Base-by-base conservation (phyloP, 2,797 vertebrate species). In the Siniperca obscura region DNA sequence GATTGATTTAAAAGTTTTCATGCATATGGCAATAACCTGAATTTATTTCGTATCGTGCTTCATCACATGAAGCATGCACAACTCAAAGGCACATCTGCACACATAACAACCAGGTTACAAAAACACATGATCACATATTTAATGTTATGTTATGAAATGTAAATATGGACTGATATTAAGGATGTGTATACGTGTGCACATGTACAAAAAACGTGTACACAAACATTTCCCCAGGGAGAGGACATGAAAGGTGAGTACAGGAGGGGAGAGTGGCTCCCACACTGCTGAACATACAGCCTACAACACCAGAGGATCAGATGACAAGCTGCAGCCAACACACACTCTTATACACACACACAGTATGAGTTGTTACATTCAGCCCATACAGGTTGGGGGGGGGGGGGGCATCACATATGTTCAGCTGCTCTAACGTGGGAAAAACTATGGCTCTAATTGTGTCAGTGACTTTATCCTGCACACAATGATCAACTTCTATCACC, bases 221-320 rank as follows among this genome's bases (percentile, higher is more conserved):
- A 82, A 46, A 83, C 17, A 61, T 42, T 38, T 74, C 77, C 84
- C 85, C 60, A 3, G 78, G 80, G 86, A 77, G 27, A 72, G n/a
- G 68, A 61, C 84, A 73, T 70, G 71, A 80, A 80, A 67, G 77
- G 74, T 86, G 90, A 85, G 91, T 83, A 90, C 74, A 56, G 76
- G 57, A 74, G 36, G 44, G 50, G 17, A 78, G 70, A 81, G 76
- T 50, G 78, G 82, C 87, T 92, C 87, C 86, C 84, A 93, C 84
- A 84, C 87, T 62, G 61, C 80, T 81, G 64, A 87, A 83, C 83
- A 75, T 64, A 82, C 64, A 67, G 70, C 19, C 21, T 30, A 85
- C 77, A 88, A 83, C 77, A 75, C 70, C 22, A 52, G 61, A 56
- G 82, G 87, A 92, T 93, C 91, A 84, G 76, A 75, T 93, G 87